Percentiles rank a stretch among this genome's conserved stretches.
These are phyloP conservation scores for Indri indri DNA, from an alignment of 2,113 vertebrate genomes.

Conservation along the genomic window DNA sequence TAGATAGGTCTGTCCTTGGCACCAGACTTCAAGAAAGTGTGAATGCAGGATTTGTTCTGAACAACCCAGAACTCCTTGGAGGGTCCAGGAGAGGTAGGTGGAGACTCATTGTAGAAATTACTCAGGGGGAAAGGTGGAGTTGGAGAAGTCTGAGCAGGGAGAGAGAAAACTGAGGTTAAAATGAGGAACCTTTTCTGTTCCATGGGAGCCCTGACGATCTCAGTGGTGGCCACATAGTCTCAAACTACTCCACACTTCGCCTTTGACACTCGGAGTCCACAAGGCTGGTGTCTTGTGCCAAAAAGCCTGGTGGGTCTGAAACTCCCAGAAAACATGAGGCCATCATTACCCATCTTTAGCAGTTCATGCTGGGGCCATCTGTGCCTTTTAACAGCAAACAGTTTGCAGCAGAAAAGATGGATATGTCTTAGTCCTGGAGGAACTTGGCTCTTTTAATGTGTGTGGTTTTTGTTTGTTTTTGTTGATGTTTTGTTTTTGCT, in stretches of 20 bases:
- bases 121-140: neutral
- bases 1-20: neutral
- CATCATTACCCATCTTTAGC: slow-evolving; percentile 11
- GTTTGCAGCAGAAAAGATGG: neutral
- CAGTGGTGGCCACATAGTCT: neutral
- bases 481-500: neutral
- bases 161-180: neutral
- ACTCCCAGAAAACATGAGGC: neutral
- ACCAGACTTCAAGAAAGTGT: neutral
- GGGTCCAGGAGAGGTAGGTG: neutral
- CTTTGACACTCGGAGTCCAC: neutral
- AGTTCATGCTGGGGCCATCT: slow-evolving; percentile 49
- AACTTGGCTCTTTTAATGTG: neutral
- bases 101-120: neutral
- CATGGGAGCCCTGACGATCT: neutral
- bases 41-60: neutral
- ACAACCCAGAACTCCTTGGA: neutral
- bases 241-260: neutral
- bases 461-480: neutral
- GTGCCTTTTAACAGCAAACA: neutral
- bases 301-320: neutral
- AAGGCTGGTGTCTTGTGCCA: neutral
- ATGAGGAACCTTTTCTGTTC: neutral
- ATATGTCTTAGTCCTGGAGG: neutral
- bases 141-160: neutral